Percentiles rank a stretch among this genome's conserved stretches.
Evolutionary conservation across 2,113 vertebrate species (phyloP).

Genomic region (Chloebia gouldiae): DNA sequence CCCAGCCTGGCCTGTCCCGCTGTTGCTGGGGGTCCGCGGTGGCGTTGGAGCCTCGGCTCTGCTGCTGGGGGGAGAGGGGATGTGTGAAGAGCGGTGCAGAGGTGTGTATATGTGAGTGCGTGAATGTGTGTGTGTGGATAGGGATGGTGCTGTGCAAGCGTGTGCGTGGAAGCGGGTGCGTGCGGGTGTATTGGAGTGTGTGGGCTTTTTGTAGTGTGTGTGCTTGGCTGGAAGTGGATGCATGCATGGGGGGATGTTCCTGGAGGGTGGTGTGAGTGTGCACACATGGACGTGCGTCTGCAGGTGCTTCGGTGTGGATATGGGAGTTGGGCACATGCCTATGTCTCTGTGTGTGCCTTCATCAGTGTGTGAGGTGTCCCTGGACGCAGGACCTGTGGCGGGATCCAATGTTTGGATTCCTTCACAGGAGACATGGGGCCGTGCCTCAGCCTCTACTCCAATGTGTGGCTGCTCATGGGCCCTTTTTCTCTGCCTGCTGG

Average conservation of each 20-base stretch:
- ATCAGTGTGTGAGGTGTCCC: background rate
- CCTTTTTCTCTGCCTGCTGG: background rate
- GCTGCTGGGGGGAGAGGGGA: background rate
- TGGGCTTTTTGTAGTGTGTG: background rate
- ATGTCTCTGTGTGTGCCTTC: too few relatives aligned
- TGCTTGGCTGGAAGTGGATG: background rate
- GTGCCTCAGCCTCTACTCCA: background rate
- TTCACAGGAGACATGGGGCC: background rate
- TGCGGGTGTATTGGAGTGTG: too few relatives aligned
- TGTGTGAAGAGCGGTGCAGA: background rate
- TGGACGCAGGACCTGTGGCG: background rate
- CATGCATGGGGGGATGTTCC: accelerated
- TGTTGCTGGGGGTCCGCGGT: background rate
- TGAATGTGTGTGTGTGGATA: background rate
- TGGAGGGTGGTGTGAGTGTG: background rate
- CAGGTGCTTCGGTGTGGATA: background rate
- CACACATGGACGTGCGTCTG: background rate
- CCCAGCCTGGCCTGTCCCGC: background rate
- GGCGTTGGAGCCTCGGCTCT: background rate
- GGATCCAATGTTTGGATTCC: background rate
- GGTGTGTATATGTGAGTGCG: too few relatives aligned
- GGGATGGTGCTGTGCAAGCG: background rate
- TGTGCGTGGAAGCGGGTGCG: background rate
- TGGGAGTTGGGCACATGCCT: accelerated
- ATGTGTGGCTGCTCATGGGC: background rate